A percentile compares a stretch with the other conserved stretches of the same genome.
Conservation (phyloP, 64 coral and sea anemone genomes). For the Platygyra sinensis region DNA sequence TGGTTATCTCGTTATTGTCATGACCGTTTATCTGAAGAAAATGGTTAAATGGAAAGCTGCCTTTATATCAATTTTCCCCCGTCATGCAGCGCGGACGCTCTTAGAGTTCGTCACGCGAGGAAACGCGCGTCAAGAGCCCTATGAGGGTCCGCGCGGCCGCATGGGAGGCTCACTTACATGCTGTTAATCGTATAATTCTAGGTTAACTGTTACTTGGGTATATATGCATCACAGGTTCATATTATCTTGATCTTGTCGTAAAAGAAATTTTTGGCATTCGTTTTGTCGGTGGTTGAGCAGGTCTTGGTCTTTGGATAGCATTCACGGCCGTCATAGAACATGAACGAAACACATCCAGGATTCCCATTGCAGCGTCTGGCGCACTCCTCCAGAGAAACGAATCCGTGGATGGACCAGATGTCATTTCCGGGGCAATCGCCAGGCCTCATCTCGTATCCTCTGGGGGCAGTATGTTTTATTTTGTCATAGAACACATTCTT, state of each 20-base stretch:
- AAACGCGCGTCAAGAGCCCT: too few relatives aligned
- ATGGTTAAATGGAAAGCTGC: too few relatives aligned
- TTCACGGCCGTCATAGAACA: slow-evolving; percentile 1
- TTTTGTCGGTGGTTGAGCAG: neutral
- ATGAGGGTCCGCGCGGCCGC: too few relatives aligned
- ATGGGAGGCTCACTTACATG: neutral
- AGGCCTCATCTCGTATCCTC: slow-evolving; percentile 18
- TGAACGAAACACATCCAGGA: neutral
- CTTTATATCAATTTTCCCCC: too few relatives aligned
- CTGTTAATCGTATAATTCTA: neutral
- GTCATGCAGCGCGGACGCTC: too few relatives aligned
- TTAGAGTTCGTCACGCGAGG: too few relatives aligned
- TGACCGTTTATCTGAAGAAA: too few relatives aligned
- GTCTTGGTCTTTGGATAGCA: slow-evolving; percentile 39
- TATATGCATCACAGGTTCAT: neutral
- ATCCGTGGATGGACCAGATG: slow-evolving; percentile 28
- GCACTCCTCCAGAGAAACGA: slow-evolving; percentile 3
- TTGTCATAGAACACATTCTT: slow-evolving; percentile 26
- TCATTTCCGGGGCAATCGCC: slow-evolving; percentile 44
- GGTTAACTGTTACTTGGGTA: neutral
- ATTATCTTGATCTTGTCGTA: slow-evolving; percentile 3
- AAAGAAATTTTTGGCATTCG: slow-evolving; percentile 6
- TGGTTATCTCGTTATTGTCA: too few relatives aligned
- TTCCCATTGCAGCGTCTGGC: slow-evolving; percentile 6
- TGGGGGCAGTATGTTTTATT: too few relatives aligned